Base-by-base conservation (phyloP, 2,888 invertebrate genomes). In the Lepidochrysops patricia region DNA sequence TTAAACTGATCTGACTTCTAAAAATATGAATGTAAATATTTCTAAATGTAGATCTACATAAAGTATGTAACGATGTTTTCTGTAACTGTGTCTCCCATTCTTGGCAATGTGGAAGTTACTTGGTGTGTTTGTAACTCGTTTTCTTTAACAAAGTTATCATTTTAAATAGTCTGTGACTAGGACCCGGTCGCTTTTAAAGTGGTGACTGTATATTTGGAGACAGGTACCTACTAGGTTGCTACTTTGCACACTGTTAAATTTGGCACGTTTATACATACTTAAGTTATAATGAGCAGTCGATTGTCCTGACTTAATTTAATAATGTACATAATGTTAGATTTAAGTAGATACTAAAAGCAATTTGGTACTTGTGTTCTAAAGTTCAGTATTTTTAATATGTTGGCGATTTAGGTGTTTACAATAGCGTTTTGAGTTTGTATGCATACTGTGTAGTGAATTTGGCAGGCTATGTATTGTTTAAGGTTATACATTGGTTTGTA, bases 241-340 rank as follows among this genome's bases (percentile, higher is more conserved):
- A 32, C 32, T 54, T 26, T 54, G 54, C 54, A 19, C 54, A 54
- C 54, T 54, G 54, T 54, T 54, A 54, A 29, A 27, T 54, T 29
- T 32, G 54, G 54, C 54, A 54, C 32, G 23, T 54, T 50, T 50
- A 32, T 60, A 60, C 58, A 72, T 73, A 69, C 68, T 77, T 71
- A 69, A 75, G 75, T 78, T 82, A 80, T 84, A 84, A 84, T 86
- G 87, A 88, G 84, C 85, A 81, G 76, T 84, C 75, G 72, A 75
- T 79, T 74, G 80, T 85, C 79, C 83, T 84, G 83, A 84, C 77
- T 76, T 79, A 78, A 75, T 69, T 66, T 67, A 63, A 65, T 82
- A 78, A 76, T 84, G 85, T 88, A 85, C 69, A 85, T 85, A 82
- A 73, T 84, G 79, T 77, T 79, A 74, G 71, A 59, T 63, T 75